Base-by-base conservation (phyloP, 1,140 invertebrate genomes). In the Hermetia illucens region DNA sequence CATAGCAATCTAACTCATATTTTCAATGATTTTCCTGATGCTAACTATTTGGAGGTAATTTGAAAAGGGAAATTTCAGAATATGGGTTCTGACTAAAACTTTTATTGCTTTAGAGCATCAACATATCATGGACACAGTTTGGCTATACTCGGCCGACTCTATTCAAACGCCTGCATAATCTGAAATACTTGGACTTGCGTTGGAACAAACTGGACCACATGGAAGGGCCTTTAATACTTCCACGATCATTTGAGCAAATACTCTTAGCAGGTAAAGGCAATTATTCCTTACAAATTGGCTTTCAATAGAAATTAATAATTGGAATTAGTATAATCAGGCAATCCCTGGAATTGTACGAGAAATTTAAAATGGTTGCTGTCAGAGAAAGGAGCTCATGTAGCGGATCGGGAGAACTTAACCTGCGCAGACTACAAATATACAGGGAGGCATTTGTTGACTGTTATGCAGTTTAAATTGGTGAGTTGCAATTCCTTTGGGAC, bases 331-430 rank as follows among this genome's bases (percentile, higher is more conserved):
- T 35, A 16, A 16, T 38, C 38, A 72, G 70, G 60, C 16, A 75
- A 75, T 59, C 66, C 63, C 6, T 72, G 71, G 65, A 71, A 67
- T 50, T 75, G 73, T 41, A 63, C 65, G 5, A 52, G 61, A 15
- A 62, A 65, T 39, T 57, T 69, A n/a, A 58, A 62, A 27, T 75
- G 73, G 73, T 54, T 71, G 19, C 44, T 69, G 13, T 48, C 52
- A 32, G 45, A 62, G 16, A 58, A 58, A 40, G 56, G 53, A 1
- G 51, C 46, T 3, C 52, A 62, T 40, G 55, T 75, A 19, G 54
- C 49, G 15, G 72, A 75, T 50, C 59, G 65, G 31, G 54, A 67
- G 10, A 57, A 63, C 35, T 46, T 74, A 3, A 55, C 55, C 13
- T 75, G 73, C 45, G 47, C 46, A 4, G 52, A 59, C 41, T 46